These are phyloP conservation scores for Bombus picipes DNA, from an alignment of 1,140 invertebrate genomes.

Conservation along the genomic window DNA sequence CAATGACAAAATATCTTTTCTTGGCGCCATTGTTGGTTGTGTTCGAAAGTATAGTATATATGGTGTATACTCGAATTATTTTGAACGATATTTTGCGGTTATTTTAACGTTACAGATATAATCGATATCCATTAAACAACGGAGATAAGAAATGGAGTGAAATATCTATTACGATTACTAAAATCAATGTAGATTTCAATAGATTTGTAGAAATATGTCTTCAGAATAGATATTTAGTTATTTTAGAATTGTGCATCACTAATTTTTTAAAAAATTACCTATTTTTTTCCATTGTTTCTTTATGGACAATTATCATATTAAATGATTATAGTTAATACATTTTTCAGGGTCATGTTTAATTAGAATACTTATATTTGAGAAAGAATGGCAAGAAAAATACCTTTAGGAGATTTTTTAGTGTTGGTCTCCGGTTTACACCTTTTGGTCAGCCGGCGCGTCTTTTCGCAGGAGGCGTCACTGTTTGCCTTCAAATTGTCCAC, in stretches of 20 bases:
- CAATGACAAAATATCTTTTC: background rate
- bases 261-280: too few species aligned
- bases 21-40: background rate
- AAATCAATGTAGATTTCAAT: background rate
- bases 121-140: background rate
- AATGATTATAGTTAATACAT: too few species aligned
- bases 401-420: slow-evolving; percentile 85
- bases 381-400: slow-evolving; percentile 42
- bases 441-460: slow-evolving; percentile 87
- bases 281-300: too few species aligned
- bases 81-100: background rate
- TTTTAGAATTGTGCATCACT: too few species aligned
- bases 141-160: background rate
- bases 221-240: too few species aligned
- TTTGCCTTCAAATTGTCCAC: slow-evolving; percentile 89
- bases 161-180: background rate
- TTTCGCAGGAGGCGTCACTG: slow-evolving; percentile 88
- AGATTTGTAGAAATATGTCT: background rate
- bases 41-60: background rate
- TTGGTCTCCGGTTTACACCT: slow-evolving; percentile 88
- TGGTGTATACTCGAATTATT: background rate
- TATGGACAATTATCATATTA: too few species aligned
- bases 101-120: background rate
- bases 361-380: background rate
- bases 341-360: background rate